Conservation (phyloP, 2,797 vertebrate genomes). For the Pygocentrus nattereri region DNA sequence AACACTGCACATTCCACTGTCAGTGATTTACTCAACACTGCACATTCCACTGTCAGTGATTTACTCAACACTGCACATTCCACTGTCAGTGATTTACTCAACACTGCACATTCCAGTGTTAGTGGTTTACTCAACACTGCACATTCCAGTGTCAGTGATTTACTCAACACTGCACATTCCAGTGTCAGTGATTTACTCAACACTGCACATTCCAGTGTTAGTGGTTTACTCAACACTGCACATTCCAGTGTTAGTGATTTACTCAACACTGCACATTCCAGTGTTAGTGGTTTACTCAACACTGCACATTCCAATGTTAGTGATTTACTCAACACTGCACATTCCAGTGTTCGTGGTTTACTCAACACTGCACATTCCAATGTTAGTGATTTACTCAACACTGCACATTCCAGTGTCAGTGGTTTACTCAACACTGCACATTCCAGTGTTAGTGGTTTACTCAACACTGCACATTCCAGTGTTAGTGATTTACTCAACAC, state of each 20-base stretch:
- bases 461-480: background rate
- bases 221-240: background rate
- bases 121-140: too few species aligned
- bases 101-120: background rate
- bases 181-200: background rate
- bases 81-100: background rate
- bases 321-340: background rate
- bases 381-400: too few species aligned
- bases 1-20: background rate
- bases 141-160: background rate
- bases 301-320: background rate
- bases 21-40: too few species aligned
- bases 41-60: too few species aligned
- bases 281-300: background rate
- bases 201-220: background rate
- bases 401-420: background rate
- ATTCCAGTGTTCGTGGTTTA: background rate
- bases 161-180: background rate
- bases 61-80: background rate
- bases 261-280: too few species aligned
- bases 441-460: background rate
- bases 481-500: background rate
- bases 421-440: background rate
- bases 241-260: background rate
- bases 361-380: background rate